Conservation (phyloP, 2,888 invertebrate species). For the Hyposoter dolosus region DNA sequence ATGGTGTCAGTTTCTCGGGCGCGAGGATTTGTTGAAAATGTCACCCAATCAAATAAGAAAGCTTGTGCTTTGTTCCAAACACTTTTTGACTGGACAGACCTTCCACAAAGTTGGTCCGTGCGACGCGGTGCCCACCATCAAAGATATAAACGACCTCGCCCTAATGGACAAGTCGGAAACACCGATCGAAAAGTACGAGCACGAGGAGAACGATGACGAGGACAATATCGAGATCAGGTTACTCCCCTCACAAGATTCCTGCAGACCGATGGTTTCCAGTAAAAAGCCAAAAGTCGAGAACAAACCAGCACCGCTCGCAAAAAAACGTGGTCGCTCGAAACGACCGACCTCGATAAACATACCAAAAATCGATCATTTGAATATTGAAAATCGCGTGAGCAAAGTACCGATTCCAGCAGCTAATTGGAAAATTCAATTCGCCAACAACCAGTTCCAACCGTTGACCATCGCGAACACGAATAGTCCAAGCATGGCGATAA, state of each 20-base stretch:
- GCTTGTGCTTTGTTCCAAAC: slow-evolving; percentile 82
- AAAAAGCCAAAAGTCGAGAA: slow-evolving; percentile 83
- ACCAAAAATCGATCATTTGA: slow-evolving; percentile 78
- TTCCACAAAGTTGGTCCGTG: slow-evolving; percentile 82
- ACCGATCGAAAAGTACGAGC: background rate
- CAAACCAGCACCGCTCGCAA: slow-evolving; percentile 82
- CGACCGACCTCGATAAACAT: slow-evolving; percentile 82
- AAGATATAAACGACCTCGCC: slow-evolving; percentile 71
- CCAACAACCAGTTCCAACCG: slow-evolving; percentile 80
- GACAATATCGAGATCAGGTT: slow-evolving; percentile 67
- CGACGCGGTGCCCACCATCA: slow-evolving; percentile 82
- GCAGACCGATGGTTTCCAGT: slow-evolving; percentile 81
- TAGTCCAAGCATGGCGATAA: slow-evolving; percentile 72
- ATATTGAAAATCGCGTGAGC: slow-evolving; percentile 76
- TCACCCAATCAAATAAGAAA: slow-evolving; percentile 83
- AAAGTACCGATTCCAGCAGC: slow-evolving; percentile 81
- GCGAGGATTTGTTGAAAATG: slow-evolving; percentile 83
- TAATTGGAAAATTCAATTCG: slow-evolving; percentile 81
- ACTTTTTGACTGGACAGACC: slow-evolving; percentile 81
- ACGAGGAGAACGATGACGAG: slow-evolving; percentile 16
- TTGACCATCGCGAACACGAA: slow-evolving; percentile 79
- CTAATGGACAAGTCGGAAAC: slow-evolving; percentile 3
- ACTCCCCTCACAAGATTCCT: slow-evolving; percentile 65
- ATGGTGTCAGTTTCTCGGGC: slow-evolving; percentile 83
- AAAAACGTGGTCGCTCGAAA: slow-evolving; percentile 82